These are phyloP conservation scores for Phaonia tiefii DNA, from an alignment of 2,888 invertebrate genomes.

Conservation along the genomic window DNA sequence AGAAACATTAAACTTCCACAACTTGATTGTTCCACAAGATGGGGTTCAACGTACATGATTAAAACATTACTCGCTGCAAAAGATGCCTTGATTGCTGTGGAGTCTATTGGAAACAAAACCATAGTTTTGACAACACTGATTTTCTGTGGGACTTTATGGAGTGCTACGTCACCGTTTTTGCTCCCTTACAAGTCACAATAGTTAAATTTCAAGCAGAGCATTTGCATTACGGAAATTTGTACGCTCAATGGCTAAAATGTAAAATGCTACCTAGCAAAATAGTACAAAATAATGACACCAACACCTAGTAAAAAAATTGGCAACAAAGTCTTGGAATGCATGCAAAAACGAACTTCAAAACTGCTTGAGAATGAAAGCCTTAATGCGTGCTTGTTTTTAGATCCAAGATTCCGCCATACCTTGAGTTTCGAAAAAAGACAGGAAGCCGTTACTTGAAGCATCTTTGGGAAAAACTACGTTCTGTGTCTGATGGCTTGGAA, in stretches of 20 bases:
- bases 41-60: slow-evolving; percentile 17
- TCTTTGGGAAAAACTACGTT: too few species aligned
- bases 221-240: slow-evolving; percentile 33
- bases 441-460: slow-evolving; percentile 9
- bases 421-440: background rate
- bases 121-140: background rate
- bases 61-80: background rate
- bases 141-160: slow-evolving; percentile 16
- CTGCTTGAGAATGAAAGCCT: background rate
- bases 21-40: too few species aligned
- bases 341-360: background rate
- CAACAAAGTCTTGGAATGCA: slow-evolving; percentile 10
- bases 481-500: too few species aligned
- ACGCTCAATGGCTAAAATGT: slow-evolving; percentile 30
- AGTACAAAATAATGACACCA: background rate
- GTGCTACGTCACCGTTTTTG: background rate
- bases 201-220: slow-evolving; percentile 19
- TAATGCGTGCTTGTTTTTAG: background rate
- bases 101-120: background rate
- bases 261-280: slow-evolving; percentile 6
- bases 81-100: background rate
- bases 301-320: slow-evolving; percentile 15
- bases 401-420: background rate
- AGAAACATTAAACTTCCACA: too few species aligned
- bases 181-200: background rate